Evolutionary conservation across 2,797 vertebrate species (phyloP).

Genomic region (Danio tinwini): DNA sequence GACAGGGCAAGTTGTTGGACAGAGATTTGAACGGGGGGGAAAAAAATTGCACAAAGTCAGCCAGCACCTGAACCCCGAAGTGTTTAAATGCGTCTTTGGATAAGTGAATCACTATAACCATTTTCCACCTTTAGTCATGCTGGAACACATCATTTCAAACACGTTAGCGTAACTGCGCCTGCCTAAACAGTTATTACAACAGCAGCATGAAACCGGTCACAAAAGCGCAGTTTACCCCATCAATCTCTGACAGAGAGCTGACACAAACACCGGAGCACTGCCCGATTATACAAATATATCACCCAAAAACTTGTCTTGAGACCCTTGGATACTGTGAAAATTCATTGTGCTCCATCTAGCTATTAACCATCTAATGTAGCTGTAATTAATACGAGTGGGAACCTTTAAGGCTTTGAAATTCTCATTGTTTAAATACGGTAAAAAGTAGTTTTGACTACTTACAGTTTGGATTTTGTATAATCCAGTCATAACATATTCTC

Average conservation of each 20-base stretch:
- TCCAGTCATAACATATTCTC: too few relatives aligned
- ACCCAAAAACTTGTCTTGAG: neutral
- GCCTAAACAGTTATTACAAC: slow-evolving; percentile 46
- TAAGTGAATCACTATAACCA: slow-evolving; percentile 30
- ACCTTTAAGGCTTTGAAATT: neutral
- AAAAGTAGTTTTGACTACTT: too few relatives aligned
- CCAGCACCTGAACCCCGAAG: slow-evolving; percentile 9
- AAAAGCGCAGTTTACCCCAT: slow-evolving; percentile 23
- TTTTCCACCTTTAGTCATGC: slow-evolving; percentile 38
- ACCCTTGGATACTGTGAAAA: neutral
- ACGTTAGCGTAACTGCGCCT: slow-evolving; percentile 28
- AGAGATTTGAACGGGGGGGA: neutral
- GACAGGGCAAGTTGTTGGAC: neutral
- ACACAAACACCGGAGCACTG: slow-evolving; percentile 8
- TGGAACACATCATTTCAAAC: slow-evolving; percentile 43
- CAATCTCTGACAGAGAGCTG: slow-evolving; percentile 22
- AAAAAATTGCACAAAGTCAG: neutral
- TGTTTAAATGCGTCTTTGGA: neutral
- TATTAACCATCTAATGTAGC: neutral
- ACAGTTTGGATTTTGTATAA: too few relatives aligned
- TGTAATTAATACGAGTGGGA: neutral
- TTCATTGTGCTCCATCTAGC: neutral
- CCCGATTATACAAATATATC: neutral
- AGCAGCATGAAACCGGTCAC: slow-evolving; percentile 41
- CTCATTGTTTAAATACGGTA: too few relatives aligned